Evolutionary conservation across 1,140 invertebrate species (phyloP).

Genomic region (Xylocopa sonorina): DNA sequence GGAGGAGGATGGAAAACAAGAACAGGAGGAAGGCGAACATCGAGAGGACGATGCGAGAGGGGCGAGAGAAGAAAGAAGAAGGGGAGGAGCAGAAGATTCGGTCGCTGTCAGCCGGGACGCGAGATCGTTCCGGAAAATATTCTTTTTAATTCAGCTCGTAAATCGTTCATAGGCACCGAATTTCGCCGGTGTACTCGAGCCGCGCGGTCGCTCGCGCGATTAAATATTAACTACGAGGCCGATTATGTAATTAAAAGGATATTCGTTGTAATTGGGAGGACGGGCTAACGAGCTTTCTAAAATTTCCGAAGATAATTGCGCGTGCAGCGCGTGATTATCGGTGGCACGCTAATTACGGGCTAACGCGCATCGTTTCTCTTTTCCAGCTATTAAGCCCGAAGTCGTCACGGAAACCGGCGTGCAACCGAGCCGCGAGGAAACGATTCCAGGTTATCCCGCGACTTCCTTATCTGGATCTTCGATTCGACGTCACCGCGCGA

Average conservation of each 20-base stretch:
- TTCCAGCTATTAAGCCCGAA: slow-evolving; percentile 48
- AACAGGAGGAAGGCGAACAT: neutral
- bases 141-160: slow-evolving; percentile 14
- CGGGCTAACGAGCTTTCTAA: slow-evolving; percentile 29
- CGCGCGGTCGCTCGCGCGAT: neutral
- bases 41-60: no score
- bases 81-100: neutral
- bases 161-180: neutral
- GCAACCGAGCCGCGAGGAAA: neutral
- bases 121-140: slow-evolving; percentile 12
- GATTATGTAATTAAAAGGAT: slow-evolving; percentile 61
- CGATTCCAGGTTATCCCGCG: neutral
- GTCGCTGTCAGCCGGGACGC: slow-evolving; percentile 19
- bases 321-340: slow-evolving; percentile 38
- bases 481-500: neutral
- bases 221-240: slow-evolving; percentile 40
- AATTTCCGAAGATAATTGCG: slow-evolving; percentile 52
- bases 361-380: slow-evolving; percentile 54
- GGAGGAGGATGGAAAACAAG: neutral
- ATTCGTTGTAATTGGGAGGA: slow-evolving; percentile 46
- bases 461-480: slow-evolving; percentile 16
- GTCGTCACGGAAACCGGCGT: slow-evolving; percentile 22
- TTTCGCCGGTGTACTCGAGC: neutral
- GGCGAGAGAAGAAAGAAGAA: neutral
- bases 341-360: slow-evolving; percentile 42